These are phyloP conservation scores for Gortyna flavago DNA, from an alignment of 2,888 invertebrate genomes.

Conservation along the genomic window DNA sequence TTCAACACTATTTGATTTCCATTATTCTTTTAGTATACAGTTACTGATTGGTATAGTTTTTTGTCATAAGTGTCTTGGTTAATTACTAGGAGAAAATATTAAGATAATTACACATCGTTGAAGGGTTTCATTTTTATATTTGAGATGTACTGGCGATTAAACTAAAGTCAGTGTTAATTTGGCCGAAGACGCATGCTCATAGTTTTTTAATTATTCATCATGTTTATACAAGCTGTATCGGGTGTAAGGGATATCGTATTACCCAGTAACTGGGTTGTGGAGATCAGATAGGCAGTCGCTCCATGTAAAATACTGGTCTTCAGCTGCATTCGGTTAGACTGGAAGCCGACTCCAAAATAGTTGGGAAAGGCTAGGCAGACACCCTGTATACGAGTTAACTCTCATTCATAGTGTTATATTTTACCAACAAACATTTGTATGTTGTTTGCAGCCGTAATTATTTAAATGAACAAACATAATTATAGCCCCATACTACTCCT, in stretches of 20 bases:
- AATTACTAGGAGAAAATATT: neutral
- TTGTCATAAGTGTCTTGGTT: constrained; percentile 11
- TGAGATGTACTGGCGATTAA: constrained; percentile 34
- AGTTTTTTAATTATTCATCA: neutral
- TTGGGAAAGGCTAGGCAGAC: too few species aligned
- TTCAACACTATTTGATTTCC: constrained; percentile 72
- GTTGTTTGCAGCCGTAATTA: constrained; percentile 14
- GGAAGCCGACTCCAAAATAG: too few species aligned
- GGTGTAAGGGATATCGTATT: too few species aligned
- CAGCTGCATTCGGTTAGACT: too few species aligned
- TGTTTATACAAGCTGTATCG: neutral
- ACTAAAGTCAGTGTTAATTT: neutral
- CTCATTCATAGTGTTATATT: neutral
- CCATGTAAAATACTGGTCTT: too few species aligned
- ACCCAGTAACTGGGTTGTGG: too few species aligned
- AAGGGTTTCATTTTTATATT: neutral
- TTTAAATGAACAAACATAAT: neutral
- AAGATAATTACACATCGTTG: neutral
- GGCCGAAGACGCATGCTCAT: neutral
- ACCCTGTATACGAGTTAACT: neutral
- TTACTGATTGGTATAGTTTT: constrained; percentile 21
- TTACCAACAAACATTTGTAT: neutral
- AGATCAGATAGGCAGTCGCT: too few species aligned
- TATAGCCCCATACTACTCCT: constrained; percentile 4
- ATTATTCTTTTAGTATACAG: constrained; percentile 62